These are phyloP conservation scores for Macaria notata DNA, from an alignment of 2,888 invertebrate genomes.

Conservation along the genomic window DNA sequence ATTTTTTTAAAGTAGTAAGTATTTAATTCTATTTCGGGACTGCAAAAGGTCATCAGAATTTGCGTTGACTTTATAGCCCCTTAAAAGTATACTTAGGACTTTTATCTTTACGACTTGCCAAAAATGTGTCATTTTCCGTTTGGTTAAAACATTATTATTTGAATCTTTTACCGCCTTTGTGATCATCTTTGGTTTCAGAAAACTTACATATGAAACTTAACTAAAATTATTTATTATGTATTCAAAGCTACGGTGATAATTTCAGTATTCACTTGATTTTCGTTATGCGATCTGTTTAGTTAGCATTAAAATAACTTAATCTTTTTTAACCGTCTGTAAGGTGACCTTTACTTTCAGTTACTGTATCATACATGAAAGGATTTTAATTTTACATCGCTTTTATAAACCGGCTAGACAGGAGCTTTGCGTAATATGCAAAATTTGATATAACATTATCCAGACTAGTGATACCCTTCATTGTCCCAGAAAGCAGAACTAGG, in stretches of 20 bases:
- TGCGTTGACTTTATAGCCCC: too few species aligned
- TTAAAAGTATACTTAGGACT: too few species aligned
- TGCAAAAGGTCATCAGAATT: too few species aligned
- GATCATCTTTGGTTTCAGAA: not conserved
- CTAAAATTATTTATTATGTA: not conserved
- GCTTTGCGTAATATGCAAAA: conserved; percentile 68
- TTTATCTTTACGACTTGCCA: not conserved
- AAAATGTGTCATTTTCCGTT: not conserved
- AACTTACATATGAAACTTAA: not conserved
- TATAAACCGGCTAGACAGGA: conserved; percentile 63
- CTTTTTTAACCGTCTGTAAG: too few species aligned
- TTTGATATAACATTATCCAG: conserved; percentile 50
- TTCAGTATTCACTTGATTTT: too few species aligned
- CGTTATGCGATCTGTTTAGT: too few species aligned
- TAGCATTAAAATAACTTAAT: too few species aligned
- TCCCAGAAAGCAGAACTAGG: conserved; percentile 72
- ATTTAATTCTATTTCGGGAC: not conserved
- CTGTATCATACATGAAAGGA: conserved; percentile 27
- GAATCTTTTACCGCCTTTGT: not conserved
- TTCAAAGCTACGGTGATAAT: too few species aligned
- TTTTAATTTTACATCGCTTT: conserved; percentile 27
- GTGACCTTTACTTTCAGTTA: not conserved
- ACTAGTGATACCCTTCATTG: conserved; percentile 71
- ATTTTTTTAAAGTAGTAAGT: too few species aligned
- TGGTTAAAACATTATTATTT: conserved; percentile 1